Evolutionary conservation across 2,113 vertebrate genomes (phyloP).

Genomic region (Tonatia bakeri): DNA sequence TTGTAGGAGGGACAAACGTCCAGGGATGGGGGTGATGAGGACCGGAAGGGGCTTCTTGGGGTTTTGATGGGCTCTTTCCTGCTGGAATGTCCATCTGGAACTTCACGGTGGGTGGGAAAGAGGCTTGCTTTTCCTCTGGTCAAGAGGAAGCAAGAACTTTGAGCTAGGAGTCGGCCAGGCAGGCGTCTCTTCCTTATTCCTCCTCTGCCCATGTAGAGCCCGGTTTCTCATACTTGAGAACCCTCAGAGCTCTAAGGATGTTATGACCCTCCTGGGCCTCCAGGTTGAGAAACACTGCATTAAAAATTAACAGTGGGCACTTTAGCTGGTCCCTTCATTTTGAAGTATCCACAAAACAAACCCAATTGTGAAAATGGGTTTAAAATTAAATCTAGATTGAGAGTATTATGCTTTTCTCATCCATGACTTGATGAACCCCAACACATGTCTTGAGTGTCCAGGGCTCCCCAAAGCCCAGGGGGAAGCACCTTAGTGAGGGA

Average conservation of each 20-base stretch:
- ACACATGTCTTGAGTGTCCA: accelerated
- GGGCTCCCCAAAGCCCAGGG: background rate
- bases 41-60: background rate
- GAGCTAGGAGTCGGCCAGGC: background rate
- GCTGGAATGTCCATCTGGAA: background rate
- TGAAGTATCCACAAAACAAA: background rate
- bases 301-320: background rate
- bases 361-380: background rate
- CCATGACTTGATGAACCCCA: background rate
- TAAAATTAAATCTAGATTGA: background rate
- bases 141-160: background rate
- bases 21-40: background rate
- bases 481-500: background rate
- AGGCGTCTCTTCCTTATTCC: background rate
- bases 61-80: background rate
- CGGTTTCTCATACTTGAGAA: background rate
- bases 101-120: background rate
- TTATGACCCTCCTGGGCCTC: too few species aligned
- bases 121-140: background rate
- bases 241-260: background rate
- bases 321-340: accelerated
- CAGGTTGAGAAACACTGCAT: background rate
- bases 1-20: background rate
- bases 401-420: background rate
- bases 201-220: background rate